Conservation (phyloP, 2,888 invertebrate genomes). For the Holacanthella duospinosa region DNA sequence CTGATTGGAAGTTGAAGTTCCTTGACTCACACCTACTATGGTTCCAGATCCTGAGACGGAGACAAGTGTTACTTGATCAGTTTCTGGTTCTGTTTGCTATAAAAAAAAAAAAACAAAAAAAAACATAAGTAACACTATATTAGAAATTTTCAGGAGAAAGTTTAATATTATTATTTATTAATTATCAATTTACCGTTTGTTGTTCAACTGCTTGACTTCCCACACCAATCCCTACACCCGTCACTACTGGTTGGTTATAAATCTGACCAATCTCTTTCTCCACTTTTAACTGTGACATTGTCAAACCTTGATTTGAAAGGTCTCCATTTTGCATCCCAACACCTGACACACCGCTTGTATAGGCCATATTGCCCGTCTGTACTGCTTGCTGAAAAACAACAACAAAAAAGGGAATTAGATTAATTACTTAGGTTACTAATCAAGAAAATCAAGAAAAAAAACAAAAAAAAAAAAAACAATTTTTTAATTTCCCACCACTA, state of each 20-base stretch:
- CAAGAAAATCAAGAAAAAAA: conserved; percentile 44
- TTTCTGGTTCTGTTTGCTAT: conserved; percentile 53
- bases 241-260: conserved; percentile 41
- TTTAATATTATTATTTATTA: not conserved
- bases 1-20: conserved; percentile 37
- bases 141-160: not conserved
- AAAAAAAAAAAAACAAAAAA: conserved; percentile 38
- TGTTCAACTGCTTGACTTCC: conserved; percentile 38
- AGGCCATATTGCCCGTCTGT: conserved; percentile 65
- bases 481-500: not conserved
- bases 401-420: too few relatives aligned
- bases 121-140: conserved; percentile 1
- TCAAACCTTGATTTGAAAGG: conserved; percentile 24
- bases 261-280: conserved; percentile 34
- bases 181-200: conserved; percentile 40
- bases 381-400: conserved; percentile 97
- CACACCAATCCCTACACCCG: conserved; percentile 12
- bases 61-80: conserved; percentile 43
- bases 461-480: not conserved
- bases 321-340: conserved; percentile 36
- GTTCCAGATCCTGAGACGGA: conserved; percentile 41
- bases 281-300: conserved; percentile 27
- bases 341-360: conserved; percentile 38
- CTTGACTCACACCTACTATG: conserved; percentile 43
- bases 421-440: too few relatives aligned